Base-by-base conservation (phyloP, 2,797 vertebrate species). In the Megaceryle alcyon region DNA sequence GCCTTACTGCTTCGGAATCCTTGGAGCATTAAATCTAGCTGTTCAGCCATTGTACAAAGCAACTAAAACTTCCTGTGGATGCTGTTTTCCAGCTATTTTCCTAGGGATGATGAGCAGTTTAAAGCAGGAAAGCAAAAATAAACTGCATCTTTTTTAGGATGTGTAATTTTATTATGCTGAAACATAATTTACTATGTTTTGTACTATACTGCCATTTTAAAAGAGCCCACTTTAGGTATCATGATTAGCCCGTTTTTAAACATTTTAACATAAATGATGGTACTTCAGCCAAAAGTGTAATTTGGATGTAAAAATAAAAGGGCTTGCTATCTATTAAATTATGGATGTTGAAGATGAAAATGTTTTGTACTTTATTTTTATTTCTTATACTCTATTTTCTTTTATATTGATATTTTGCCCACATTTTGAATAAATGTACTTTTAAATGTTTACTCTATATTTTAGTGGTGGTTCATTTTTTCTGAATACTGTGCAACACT, bases 241-340 rank as follows among this genome's bases (percentile, higher is more conserved):
- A 87, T 20, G 75, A 87, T 96, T 96, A 96, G 96, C 98, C 97
- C 59, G 49, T 98, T 97, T 98, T 98, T 98, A 97, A 95, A 79
- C 91, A 48, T 98, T 98, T 98, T 98, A 97, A 96, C 48, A 69
- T 88, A 95, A 96, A 93, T 94, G 94, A 94, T 98, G 95, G 94
- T 97, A 98, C 98, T 97, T 95, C 43, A 94, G 92, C 96, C 95
- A 90, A 92, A 94, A 94, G 91, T 91, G 76, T 97, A 96, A 94
- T 98, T 97, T 98, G 98, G 98, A 95, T 98, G 97, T 98, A 98
- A 98, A 98, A 95, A 92, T 98, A 93, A 98, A 98, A 98, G 98
- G 98, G 98, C 98, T 98, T 96, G 80, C 97, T 98, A 97, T 98
- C 97, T 97, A 97, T 98, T 99, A 99, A 99, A 99, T 99, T 98